Evolutionary conservation across 2,888 invertebrate species (phyloP).

Genomic region (Tuta absoluta): DNA sequence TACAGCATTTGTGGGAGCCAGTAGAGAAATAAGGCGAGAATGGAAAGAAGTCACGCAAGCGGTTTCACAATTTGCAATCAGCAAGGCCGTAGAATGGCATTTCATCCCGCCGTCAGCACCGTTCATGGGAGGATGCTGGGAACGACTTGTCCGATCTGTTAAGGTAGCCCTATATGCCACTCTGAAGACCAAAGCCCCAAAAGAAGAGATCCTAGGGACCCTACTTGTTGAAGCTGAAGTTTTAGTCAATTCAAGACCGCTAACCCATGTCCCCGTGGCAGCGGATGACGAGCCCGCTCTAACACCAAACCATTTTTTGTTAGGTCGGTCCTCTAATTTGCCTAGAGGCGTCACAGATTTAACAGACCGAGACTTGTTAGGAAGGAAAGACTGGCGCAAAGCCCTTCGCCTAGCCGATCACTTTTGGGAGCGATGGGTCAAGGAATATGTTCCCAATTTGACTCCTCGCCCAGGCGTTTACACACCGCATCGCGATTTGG

Average conservation of each 20-base stretch:
- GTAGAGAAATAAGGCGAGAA: too few relatives aligned
- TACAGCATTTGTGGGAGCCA: neutral
- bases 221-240: neutral
- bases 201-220: neutral
- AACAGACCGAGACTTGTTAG: neutral
- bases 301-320: neutral
- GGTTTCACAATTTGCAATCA: neutral
- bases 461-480: neutral
- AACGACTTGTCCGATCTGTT: neutral
- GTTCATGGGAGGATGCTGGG: slow-evolving; percentile 3
- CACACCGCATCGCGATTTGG: too few relatives aligned
- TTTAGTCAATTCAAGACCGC: neutral
- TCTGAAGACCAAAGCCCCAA: neutral
- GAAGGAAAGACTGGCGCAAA: neutral
- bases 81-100: neutral
- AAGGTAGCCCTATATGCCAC: neutral
- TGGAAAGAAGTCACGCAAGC: too few relatives aligned
- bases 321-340: neutral
- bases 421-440: neutral
- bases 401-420: neutral
- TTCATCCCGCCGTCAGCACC: neutral
- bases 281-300: neutral
- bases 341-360: neutral
- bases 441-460: neutral
- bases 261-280: neutral